Evolutionary conservation across 2,113 vertebrate species (phyloP).

Genomic region (Alaudala cheleensis): DNA sequence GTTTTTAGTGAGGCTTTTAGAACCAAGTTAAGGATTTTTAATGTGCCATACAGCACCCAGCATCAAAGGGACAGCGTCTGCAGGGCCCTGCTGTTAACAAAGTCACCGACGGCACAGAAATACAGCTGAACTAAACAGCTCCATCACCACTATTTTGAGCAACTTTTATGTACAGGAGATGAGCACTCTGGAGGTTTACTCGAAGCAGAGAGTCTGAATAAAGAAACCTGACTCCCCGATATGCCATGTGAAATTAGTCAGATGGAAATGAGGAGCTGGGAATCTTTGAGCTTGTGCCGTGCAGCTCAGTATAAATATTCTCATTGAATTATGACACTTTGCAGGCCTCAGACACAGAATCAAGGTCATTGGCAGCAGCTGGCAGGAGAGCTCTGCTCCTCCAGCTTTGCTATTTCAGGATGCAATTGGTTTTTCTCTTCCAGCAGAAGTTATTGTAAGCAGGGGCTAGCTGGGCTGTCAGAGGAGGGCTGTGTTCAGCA

Average conservation of each 20-base stretch:
- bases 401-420: background rate
- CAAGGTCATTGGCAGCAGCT: background rate
- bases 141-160: background rate
- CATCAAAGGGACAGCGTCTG: constrained; percentile 9
- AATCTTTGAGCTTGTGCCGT: background rate
- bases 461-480: background rate
- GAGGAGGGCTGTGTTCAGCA: background rate
- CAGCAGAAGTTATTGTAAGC: background rate
- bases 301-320: background rate
- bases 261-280: background rate
- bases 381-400: background rate
- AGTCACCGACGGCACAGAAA: background rate
- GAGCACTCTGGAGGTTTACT: background rate
- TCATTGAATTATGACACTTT: background rate
- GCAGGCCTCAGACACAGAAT: background rate
- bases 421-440: too few species aligned
- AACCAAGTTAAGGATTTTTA: constrained; percentile 20
- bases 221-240: background rate
- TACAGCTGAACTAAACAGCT: constrained; percentile 1
- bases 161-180: background rate
- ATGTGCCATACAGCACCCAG: background rate
- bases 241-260: background rate
- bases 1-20: constrained; percentile 21
- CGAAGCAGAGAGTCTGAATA: background rate
- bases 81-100: constrained; percentile 7